A percentile compares a stretch with the other conserved stretches of the same genome.
These are phyloP conservation scores for Nanorana parkeri DNA, from an alignment of 2,113 vertebrate species.

Conservation along the genomic window DNA sequence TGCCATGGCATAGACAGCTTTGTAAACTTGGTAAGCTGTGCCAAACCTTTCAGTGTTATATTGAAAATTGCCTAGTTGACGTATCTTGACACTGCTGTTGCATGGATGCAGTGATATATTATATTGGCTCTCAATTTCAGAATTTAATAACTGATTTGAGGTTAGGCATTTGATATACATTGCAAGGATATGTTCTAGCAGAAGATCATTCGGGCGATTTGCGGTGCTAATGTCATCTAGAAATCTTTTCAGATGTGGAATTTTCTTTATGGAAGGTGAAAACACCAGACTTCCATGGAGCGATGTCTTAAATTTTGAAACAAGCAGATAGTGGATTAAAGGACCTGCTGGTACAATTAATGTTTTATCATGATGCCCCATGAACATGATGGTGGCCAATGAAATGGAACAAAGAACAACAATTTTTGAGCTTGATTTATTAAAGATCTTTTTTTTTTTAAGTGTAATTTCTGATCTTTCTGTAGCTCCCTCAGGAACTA, in stretches of 20 bases:
- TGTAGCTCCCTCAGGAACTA: not conserved
- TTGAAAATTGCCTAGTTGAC: too few relatives aligned
- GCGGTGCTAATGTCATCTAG: not conserved
- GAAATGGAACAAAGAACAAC: not conserved
- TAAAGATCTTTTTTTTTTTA: not conserved
- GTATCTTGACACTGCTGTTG: too few relatives aligned
- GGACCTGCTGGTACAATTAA: slow-evolving; percentile 15
- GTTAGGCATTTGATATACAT: too few relatives aligned
- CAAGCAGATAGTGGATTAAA: not conserved
- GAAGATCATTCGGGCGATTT: not conserved
- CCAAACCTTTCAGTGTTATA: too few relatives aligned
- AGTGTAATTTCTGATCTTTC: not conserved
- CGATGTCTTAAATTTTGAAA: not conserved
- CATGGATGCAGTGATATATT: too few relatives aligned
- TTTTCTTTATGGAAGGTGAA: not conserved
- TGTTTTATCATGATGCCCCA: slow-evolving; percentile 4
- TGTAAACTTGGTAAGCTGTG: too few relatives aligned
- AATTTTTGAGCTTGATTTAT: not conserved
- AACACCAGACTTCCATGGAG: not conserved
- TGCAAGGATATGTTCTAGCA: too few relatives aligned
- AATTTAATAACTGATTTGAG: too few relatives aligned
- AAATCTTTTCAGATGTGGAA: not conserved
- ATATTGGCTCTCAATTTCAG: too few relatives aligned
- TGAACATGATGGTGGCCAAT: not conserved
- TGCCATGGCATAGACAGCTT: too few relatives aligned